These are phyloP conservation scores for Girardia tigrina DNA, from an alignment of 2,888 invertebrate genomes.

Conservation along the genomic window DNA sequence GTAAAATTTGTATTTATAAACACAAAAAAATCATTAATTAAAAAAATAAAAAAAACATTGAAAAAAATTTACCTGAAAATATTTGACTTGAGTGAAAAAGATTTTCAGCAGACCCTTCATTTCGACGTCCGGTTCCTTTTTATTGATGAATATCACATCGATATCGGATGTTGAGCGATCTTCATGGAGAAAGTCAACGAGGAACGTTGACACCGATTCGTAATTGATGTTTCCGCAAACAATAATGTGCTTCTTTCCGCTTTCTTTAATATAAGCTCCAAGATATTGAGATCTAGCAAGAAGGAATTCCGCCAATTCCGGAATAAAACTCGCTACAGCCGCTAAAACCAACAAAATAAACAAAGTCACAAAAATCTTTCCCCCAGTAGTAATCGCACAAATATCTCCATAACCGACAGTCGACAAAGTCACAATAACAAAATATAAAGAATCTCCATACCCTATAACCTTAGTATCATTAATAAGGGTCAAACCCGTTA, in stretches of 20 bases:
- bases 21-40: too few species aligned
- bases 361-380: constrained; percentile 33
- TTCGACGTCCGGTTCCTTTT: constrained; percentile 98
- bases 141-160: constrained; percentile 94
- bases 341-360: constrained; percentile 54
- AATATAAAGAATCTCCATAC: constrained; percentile 35
- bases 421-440: constrained; percentile 36
- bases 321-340: constrained; percentile 99
- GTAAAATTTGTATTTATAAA: too few species aligned
- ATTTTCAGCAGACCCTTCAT: constrained; percentile 98
- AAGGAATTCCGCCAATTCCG: constrained; percentile 97
- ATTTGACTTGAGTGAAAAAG: constrained; percentile 84
- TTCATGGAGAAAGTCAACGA: constrained; percentile 97
- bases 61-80: constrained; percentile 39
- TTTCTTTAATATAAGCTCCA: constrained; percentile 96
- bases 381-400: constrained; percentile 30
- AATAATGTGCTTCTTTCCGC: constrained; percentile 98
- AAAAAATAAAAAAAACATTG: too few species aligned
- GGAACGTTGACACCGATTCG: constrained; percentile 95
- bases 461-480: constrained; percentile 15
- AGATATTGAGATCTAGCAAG: constrained; percentile 97
- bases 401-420: constrained; percentile 36
- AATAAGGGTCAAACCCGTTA: background rate
- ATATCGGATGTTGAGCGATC: constrained; percentile 95
- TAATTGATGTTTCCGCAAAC: constrained; percentile 98